Evolutionary conservation across 2,888 invertebrate species (phyloP).

Genomic region (Seira ritae): DNA sequence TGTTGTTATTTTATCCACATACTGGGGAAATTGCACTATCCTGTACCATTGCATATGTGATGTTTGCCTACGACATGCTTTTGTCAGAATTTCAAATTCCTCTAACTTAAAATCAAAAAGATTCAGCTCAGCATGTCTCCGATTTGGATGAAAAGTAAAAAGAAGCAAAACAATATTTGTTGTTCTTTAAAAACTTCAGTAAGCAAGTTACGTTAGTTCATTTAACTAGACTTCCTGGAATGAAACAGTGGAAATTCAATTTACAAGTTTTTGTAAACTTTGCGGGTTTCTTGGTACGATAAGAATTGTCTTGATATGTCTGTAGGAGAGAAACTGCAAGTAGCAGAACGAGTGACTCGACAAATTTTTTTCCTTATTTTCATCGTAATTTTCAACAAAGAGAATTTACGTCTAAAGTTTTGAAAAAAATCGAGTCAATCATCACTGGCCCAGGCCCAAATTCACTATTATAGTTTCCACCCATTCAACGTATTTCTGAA

Average conservation of each 20-base stretch:
- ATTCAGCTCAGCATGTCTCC: background rate
- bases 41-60: too few relatives aligned
- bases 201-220: background rate
- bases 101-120: too few relatives aligned
- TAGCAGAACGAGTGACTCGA: slow-evolving; percentile 34
- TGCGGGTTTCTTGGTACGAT: background rate
- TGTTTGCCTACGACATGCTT: background rate
- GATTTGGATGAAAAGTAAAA: background rate
- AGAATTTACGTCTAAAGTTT: background rate
- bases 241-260: slow-evolving; percentile 1
- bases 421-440: background rate
- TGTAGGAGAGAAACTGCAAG: slow-evolving; percentile 31
- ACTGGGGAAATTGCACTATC: too few relatives aligned
- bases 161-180: background rate
- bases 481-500: background rate
- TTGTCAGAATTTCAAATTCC: background rate
- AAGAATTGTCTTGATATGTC: background rate
- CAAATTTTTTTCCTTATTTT: slow-evolving; percentile 10
- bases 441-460: background rate
- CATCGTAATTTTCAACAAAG: background rate
- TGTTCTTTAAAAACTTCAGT: background rate
- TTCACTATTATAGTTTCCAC: background rate
- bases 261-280: background rate
- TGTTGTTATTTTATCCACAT: too few relatives aligned
- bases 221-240: slow-evolving; percentile 47